Evolutionary conservation across 2,797 vertebrate genomes (phyloP), one percentile per base, ranked within the genome.

Genomic region (Scomberomorus guttatus): DNA sequence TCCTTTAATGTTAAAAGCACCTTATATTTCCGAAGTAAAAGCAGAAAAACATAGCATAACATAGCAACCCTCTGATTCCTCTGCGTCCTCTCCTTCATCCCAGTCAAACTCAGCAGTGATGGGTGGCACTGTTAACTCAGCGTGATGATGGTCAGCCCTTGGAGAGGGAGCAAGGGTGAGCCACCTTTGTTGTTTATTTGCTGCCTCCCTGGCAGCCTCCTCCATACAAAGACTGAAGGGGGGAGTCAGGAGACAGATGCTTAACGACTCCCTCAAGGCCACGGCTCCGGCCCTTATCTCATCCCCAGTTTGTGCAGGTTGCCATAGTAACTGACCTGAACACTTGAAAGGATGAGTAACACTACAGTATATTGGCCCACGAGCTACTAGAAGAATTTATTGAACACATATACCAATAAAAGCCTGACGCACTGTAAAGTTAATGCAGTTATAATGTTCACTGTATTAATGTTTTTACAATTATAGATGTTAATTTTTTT

Each of bases 211-310:
- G 89, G 87, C 90, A 87, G 89, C 83, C 85, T 87, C 85, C 88
- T 84, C 87, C 90, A 86, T 72, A 79, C 84, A 79, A 85, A 90
- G 86, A 87, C 89, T 92, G 88, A 90, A 87, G 88, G 85, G 87
- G 92, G 91, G 85, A 88, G 84, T 93, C 86, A 54, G 89, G 92
- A 93, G 94, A 95, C 94, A 95, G 94, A 95, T 96, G 95, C 94
- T 94, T 95, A 95, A 95, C 92, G 92, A 94, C 93, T 95, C 95
- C 94, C 95, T 93, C 85, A 94, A 93, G 95, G 93, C 90, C 92
- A 92, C 52, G 60, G 91, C 93, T 93, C 89, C 71, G 89, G 92
- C 92, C 93, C 94, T 95, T 94, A 95, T 95, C 94, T 95, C 93
- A 93, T 94, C 89, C 89, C 86, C 86, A 89, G 89, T 94, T 95